phyloP scores from a whole-genome alignment of 2,113 vertebrate genomes.

The Oenanthe oenanthe region DNA sequence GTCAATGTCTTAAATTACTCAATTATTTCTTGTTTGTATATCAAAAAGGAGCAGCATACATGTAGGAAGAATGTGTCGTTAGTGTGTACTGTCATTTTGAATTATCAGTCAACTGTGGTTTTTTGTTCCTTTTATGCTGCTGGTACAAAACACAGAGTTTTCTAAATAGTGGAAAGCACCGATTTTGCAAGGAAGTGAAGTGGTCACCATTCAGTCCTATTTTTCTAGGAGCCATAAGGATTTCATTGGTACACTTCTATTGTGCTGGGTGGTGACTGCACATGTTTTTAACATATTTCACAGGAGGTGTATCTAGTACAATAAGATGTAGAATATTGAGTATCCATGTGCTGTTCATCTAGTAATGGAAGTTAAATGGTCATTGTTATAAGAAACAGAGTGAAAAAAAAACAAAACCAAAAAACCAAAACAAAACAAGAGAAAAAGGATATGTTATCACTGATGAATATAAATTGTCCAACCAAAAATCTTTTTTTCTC shows the following conservation, averaged over 20 bases:
- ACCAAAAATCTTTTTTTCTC: background rate
- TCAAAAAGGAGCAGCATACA: background rate
- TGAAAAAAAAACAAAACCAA: background rate
- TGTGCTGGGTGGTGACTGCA: background rate
- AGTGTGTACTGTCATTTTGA: background rate
- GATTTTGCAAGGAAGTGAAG: background rate
- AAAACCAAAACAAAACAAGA: background rate
- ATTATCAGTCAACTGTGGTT: background rate
- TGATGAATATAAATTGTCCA: background rate
- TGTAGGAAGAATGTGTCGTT: slow-evolving; percentile 3
- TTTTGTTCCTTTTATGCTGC: background rate
- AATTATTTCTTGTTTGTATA: slow-evolving; percentile 5
- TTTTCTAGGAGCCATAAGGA: background rate
- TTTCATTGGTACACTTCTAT: background rate
- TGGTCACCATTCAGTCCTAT: background rate
- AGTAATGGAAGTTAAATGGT: background rate
- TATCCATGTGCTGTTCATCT: background rate
- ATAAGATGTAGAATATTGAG: background rate
- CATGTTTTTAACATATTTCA: background rate
- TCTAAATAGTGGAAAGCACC: background rate
- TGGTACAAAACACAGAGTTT: background rate
- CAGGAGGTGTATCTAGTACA: background rate
- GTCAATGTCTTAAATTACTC: background rate
- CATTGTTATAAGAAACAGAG: background rate
- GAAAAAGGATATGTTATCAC: background rate